phyloP scores from a whole-genome alignment of 2,888 invertebrate genomes.

The Amaurobius ferox region DNA sequence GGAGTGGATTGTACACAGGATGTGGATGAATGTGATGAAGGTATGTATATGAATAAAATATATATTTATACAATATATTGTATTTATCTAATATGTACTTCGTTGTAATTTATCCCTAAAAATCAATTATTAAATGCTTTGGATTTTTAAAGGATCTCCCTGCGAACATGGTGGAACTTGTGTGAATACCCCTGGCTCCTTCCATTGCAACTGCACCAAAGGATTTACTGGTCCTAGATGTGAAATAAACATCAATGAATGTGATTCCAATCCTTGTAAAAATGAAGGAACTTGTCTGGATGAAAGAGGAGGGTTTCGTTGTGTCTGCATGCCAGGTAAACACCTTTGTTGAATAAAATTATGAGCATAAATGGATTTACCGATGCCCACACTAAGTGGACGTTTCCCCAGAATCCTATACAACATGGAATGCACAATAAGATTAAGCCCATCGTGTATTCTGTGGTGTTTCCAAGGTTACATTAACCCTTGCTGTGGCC shows the following conservation, averaged over 20 bases:
- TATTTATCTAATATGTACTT: background rate
- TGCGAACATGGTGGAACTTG: slow-evolving; percentile 99
- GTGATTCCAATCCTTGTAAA: slow-evolving; percentile 95
- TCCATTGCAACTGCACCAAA: slow-evolving; percentile 94
- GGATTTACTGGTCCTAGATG: slow-evolving; percentile 94
- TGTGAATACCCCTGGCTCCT: slow-evolving; percentile 97
- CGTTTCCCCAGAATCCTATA: no score
- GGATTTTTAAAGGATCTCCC: slow-evolving; percentile 85
- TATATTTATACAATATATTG: background rate
- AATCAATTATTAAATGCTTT: no score
- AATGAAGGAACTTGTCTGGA: slow-evolving; percentile 97
- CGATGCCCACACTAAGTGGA: no score
- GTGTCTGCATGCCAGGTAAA: slow-evolving; percentile 98
- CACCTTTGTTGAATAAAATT: background rate
- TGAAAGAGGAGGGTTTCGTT: slow-evolving; percentile 94
- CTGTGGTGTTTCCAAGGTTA: no score
- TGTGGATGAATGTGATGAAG: slow-evolving; percentile 87
- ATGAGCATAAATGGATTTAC: no score
- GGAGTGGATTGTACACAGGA: slow-evolving; percentile 95
- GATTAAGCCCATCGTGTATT: no score
- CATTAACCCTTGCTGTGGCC: no score
- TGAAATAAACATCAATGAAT: slow-evolving; percentile 97
- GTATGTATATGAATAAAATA: slow-evolving; percentile 28
- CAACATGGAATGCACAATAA: no score
- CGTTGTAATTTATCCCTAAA: no score